These are phyloP conservation scores for Pithys albifrons DNA, from an alignment of 2,113 vertebrate genomes.

Conservation along the genomic window DNA sequence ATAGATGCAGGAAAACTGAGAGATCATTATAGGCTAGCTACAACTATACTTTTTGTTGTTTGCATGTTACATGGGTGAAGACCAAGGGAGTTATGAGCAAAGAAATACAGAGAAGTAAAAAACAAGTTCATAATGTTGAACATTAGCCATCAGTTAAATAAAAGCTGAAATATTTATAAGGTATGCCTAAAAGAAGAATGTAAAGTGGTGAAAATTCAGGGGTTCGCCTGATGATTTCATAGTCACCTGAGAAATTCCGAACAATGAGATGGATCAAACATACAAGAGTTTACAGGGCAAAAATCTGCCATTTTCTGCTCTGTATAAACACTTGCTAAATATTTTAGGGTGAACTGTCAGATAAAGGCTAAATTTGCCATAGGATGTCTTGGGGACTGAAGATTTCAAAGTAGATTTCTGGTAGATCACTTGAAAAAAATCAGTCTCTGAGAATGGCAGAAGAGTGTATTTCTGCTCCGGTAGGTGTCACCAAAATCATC, in stretches of 20 bases:
- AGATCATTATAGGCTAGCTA: neutral
- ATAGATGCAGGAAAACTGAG: neutral
- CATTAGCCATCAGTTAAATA: neutral
- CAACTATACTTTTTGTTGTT: neutral
- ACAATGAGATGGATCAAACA: neutral
- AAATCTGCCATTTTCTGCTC: neutral
- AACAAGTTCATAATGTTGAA: neutral
- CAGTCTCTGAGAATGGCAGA: neutral
- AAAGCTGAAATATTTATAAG: neutral
- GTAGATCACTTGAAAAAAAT: neutral
- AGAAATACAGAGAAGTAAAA: neutral
- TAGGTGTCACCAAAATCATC: neutral
- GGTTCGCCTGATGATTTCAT: neutral
- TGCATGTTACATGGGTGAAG: neutral
- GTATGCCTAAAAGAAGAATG: neutral
- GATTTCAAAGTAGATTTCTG: neutral
- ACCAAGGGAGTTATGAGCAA: accelerated
- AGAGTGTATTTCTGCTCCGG: neutral
- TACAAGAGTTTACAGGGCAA: neutral
- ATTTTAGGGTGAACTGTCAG: neutral
- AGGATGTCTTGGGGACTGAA: neutral
- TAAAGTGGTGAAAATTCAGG: neutral
- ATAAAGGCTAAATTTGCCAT: neutral
- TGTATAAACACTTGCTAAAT: neutral
- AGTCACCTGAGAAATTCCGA: neutral